Evolutionary conservation across 2,888 invertebrate species (phyloP), one percentile per base, ranked within the genome.

Genomic region (Cremastinae sp.): DNA sequence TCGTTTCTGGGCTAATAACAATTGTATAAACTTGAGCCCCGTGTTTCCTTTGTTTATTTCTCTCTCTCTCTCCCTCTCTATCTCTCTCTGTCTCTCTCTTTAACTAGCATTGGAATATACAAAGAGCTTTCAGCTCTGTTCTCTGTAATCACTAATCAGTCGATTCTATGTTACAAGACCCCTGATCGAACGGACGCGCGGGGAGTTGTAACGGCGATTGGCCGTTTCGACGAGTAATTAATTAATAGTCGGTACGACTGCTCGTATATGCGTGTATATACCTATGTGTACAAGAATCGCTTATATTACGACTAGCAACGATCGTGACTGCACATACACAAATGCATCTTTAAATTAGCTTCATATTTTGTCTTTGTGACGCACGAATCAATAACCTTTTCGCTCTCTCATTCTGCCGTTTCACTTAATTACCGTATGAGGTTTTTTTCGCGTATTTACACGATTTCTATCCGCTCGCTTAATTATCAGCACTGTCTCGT

Each of bases 161-260:
- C 76, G 81, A 80, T 79, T 80, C 78, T 74, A 56, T 64, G 79
- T 81, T 55, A 61, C 55, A 62, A 37, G 53, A 61, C 37, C 79
- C n/a, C n/a, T n/a, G n/a, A 78, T 78, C 78, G 82, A 79, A 80
- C 77, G 80, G 78, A 70, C 79, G 77, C 59, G 79, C 53, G 62
- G 51, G 51, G 37, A 61, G 68, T 35, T 55, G 78, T 68, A 78
- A 72, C 80, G 79, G 78, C 76, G 83, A 84, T 84, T 81, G 80
- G 79, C 58, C 80, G 80, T 76, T 85, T 83, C 82, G 70, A 74
- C 51, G 76, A 80, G 74, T 83, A 84, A 84, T 84, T 84, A 84
- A 85, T 85, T 83, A 84, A 82, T 81, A 83, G 78, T 78, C 74
- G 74, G 76, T 74, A 65, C 79, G 53, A 69, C 59, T 53, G 56